These are phyloP conservation scores for Pomacea maculata DNA, from an alignment of 1,140 invertebrate species.

Conservation along the genomic window DNA sequence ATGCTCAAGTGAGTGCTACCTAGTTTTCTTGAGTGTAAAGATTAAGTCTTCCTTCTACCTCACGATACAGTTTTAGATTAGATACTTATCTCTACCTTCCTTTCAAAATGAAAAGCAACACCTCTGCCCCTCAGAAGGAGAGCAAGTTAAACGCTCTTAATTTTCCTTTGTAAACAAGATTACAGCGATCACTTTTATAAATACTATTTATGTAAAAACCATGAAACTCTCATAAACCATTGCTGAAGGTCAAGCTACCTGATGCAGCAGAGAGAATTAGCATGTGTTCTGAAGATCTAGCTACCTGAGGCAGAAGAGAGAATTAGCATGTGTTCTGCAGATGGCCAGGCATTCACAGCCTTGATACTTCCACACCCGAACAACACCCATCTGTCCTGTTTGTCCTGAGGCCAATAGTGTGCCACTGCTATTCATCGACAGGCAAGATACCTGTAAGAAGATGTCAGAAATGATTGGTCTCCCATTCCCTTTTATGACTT, in stretches of 20 bases:
- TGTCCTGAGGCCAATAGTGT: slow-evolving; percentile 63
- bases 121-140: neutral
- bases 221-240: no score
- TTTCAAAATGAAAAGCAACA: no score
- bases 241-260: no score
- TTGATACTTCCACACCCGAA: slow-evolving; percentile 62
- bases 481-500: neutral
- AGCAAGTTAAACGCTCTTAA: neutral
- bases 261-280: no score
- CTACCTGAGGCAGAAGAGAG: slow-evolving; percentile 55
- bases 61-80: no score
- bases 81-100: no score
- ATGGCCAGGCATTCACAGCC: slow-evolving; percentile 60
- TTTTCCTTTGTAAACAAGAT: no score
- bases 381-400: slow-evolving; percentile 60
- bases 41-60: no score
- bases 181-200: no score
- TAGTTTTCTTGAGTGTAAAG: no score
- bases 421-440: slow-evolving; percentile 51
- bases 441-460: slow-evolving; percentile 53
- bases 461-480: neutral
- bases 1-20: no score
- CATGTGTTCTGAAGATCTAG: neutral
- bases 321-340: slow-evolving; percentile 62
- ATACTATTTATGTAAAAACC: no score